Percentiles rank a stretch among this genome's conserved stretches.
Conservation (phyloP, 2,113 vertebrate species). For the Pelvicachromis taeniatus region DNA sequence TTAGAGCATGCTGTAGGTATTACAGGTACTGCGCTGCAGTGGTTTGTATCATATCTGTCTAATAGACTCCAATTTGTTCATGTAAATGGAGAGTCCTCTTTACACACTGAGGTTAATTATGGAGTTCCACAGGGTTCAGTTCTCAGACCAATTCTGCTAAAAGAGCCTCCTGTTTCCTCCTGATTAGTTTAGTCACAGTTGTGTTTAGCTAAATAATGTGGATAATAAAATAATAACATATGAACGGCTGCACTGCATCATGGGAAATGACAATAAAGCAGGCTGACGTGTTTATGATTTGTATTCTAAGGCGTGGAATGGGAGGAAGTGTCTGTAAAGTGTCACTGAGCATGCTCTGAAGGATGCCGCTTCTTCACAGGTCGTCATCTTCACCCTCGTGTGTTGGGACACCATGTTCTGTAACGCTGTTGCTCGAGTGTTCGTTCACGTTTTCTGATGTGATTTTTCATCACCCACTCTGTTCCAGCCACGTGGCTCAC, state of each 20-base stretch:
- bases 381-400: not conserved
- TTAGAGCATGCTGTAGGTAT: not conserved
- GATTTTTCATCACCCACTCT: not conserved
- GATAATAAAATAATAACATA: no score
- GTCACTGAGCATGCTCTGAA: not conserved
- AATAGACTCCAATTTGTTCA: not conserved
- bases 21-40: not conserved
- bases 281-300: not conserved
- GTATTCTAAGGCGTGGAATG: not conserved
- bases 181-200: no score
- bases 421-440: not conserved
- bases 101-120: no score
- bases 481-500: not conserved
- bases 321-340: not conserved
- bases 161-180: no score
- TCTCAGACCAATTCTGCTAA: no score
- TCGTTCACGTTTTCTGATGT: not conserved
- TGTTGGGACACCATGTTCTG: not conserved
- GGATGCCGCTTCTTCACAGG: not conserved
- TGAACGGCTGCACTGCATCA: no score
- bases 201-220: no score
- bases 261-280: no score
- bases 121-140: not conserved
- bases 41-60: not conserved
- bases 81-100: not conserved